A percentile compares a stretch with the other conserved stretches of the same genome.
Evolutionary conservation across 1,140 invertebrate genomes (phyloP).

Genomic region (Ceratina calcarata): DNA sequence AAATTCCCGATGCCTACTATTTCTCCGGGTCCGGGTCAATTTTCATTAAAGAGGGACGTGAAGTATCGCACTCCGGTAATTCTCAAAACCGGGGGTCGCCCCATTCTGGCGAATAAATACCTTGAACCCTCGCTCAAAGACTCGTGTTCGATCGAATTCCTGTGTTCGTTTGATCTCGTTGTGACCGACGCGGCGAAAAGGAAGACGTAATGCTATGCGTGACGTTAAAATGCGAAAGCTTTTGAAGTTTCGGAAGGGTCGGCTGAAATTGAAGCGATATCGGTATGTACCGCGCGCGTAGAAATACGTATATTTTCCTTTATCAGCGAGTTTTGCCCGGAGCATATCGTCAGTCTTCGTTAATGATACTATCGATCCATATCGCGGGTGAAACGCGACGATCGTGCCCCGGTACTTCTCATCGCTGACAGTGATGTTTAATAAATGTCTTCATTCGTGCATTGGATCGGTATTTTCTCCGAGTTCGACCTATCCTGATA

Average conservation of each 20-base stretch:
- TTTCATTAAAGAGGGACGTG: not conserved
- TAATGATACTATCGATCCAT: constrained; percentile 32
- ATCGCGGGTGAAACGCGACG: not conserved
- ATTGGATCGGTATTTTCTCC: not conserved
- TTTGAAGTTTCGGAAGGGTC: constrained; percentile 59
- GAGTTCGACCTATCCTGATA: not conserved
- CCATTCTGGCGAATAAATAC: constrained; percentile 36
- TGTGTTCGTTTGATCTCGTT: constrained; percentile 38
- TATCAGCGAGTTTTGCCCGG: constrained; percentile 36
- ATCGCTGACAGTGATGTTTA: not conserved
- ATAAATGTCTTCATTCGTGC: not conserved
- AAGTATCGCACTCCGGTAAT: constrained; percentile 6
- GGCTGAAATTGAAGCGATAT: constrained; percentile 58
- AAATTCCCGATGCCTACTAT: too few relatives aligned
- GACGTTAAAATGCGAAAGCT: constrained; percentile 58
- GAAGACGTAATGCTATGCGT: constrained; percentile 59
- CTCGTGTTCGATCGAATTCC: constrained; percentile 28
- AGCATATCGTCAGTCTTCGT: constrained; percentile 32
- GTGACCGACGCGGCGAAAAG: constrained; percentile 46
- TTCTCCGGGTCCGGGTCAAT: not conserved
- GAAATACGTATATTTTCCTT: constrained; percentile 24
- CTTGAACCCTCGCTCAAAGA: not conserved
- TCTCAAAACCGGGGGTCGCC: constrained; percentile 1
- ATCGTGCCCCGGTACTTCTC: not conserved
- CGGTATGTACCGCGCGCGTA: constrained; percentile 51